A percentile compares a stretch with the other conserved stretches of the same genome.
phyloP scores from a whole-genome alignment of 2,888 invertebrate genomes.

The Branchellion lobata region DNA sequence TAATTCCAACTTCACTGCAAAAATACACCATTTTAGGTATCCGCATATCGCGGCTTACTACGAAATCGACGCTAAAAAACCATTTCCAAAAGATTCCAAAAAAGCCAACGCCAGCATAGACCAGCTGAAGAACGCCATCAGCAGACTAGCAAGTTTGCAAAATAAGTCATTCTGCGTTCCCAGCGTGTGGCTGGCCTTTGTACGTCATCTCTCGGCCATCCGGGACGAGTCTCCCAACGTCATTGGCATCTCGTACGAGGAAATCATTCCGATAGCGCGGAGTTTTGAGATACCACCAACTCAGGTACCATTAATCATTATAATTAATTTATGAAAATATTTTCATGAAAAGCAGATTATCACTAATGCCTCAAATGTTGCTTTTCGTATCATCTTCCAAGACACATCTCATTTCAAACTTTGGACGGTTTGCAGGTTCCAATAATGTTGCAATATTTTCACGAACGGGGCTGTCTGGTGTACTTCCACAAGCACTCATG shows the following conservation, averaged over 20 bases:
- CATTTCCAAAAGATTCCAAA: conserved; percentile 53
- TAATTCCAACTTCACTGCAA: conserved; percentile 1
- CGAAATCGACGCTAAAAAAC: conserved; percentile 52
- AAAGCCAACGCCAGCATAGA: conserved; percentile 53
- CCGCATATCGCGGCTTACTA: conserved; percentile 52
- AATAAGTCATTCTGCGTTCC: conserved; percentile 50
- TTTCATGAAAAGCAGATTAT: not conserved
- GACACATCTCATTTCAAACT: too few relatives aligned
- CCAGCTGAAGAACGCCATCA: conserved; percentile 53
- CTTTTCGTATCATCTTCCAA: too few relatives aligned
- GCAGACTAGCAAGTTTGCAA: conserved; percentile 48
- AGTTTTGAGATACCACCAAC: conserved; percentile 52
- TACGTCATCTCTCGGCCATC: conserved; percentile 51
- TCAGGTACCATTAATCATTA: conserved; percentile 46
- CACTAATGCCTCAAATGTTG: too few relatives aligned
- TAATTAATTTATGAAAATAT: not conserved
- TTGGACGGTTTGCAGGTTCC: conserved; percentile 46
- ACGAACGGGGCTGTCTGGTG: conserved; percentile 53
- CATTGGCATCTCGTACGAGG: conserved; percentile 52
- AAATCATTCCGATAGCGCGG: conserved; percentile 52
- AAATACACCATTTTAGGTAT: conserved; percentile 43
- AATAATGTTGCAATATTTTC: conserved; percentile 52
- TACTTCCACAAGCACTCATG: conserved; percentile 52
- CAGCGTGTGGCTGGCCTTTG: conserved; percentile 51
- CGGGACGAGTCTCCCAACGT: conserved; percentile 51